These are phyloP conservation scores for Bradynema listronoti DNA, from an alignment of 1,140 invertebrate genomes.

Conservation along the genomic window DNA sequence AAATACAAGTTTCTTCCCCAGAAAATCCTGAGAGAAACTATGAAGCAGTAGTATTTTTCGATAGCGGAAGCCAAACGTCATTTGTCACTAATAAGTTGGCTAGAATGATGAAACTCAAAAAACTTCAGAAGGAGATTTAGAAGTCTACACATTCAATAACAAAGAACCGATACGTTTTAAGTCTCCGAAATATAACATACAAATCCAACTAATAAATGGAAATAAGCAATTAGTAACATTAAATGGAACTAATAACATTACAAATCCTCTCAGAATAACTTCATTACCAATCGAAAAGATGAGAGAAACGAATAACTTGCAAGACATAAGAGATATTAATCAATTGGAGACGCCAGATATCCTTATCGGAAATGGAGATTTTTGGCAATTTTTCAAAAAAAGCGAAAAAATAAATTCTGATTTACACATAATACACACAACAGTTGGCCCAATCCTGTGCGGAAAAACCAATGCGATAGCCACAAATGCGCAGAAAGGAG, in stretches of 20 bases:
- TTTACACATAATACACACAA: constrained; percentile 11
- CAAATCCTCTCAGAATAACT: neutral
- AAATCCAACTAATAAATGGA: neutral
- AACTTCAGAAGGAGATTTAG: neutral
- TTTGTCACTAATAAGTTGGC: constrained; percentile 3
- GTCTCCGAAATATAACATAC: neutral
- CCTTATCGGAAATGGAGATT: constrained; percentile 16
- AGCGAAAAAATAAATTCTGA: neutral
- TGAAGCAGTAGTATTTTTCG: constrained; percentile 18
- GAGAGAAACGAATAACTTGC: neutral
- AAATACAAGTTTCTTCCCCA: too few relatives aligned
- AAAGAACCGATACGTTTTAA: neutral
- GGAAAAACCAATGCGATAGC: constrained; percentile 7
- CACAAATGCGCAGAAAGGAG: too few relatives aligned
- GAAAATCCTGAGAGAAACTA: neutral
- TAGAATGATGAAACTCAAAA: neutral
- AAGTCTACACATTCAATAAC: constrained; percentile 8
- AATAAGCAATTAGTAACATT: neutral
- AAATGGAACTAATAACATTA: neutral
- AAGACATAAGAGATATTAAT: neutral
- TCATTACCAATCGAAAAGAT: neutral
- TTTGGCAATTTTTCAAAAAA: constrained; percentile 17
- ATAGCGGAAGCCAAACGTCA: neutral
- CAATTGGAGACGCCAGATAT: constrained; percentile 9
- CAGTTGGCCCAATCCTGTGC: constrained; percentile 4